Evolutionary conservation across 2,797 vertebrate species (phyloP).

Genomic region (Molossus alvarezi): DNA sequence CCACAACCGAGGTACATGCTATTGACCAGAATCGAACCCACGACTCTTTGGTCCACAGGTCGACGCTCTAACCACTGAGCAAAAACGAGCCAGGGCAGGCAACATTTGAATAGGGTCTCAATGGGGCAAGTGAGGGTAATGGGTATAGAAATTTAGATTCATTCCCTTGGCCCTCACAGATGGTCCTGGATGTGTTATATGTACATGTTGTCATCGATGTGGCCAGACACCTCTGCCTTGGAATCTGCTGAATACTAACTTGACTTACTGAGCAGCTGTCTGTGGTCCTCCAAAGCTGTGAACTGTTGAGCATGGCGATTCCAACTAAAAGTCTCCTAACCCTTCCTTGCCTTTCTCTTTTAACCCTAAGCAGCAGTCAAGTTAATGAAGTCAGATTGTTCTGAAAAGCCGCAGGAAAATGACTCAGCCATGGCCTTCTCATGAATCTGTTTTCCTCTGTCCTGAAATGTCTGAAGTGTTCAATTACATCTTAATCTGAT

Average conservation of each 20-base stretch:
- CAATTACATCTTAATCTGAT: constrained; percentile 87
- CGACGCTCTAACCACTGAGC: too few relatives aligned
- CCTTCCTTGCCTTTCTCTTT: constrained; percentile 76
- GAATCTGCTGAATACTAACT: constrained; percentile 70
- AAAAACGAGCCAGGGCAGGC: too few relatives aligned
- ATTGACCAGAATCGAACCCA: too few relatives aligned
- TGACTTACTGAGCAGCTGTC: constrained; percentile 71
- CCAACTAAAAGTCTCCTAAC: constrained; percentile 58
- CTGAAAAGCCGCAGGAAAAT: constrained; percentile 66
- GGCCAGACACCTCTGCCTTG: constrained; percentile 52
- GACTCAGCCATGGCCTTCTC: constrained; percentile 49
- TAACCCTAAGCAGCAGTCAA: constrained; percentile 37
- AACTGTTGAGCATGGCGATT: constrained; percentile 58
- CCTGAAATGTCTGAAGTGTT: constrained; percentile 88
- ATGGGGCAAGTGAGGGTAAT: neutral
- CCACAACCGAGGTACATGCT: too few relatives aligned
- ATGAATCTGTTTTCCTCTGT: constrained; percentile 85
- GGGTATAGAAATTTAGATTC: neutral
- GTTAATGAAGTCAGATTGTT: constrained; percentile 57
- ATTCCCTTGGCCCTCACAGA: constrained; percentile 80
- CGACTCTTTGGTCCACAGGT: too few relatives aligned
- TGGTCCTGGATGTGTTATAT: constrained; percentile 66
- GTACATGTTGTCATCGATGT: constrained; percentile 62
- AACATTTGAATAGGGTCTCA: neutral
- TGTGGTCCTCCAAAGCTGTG: constrained; percentile 46